Evolutionary conservation across 2,797 vertebrate species (phyloP), one percentile per base, ranked within the genome.

Genomic region (Pseudochirops corinnae): DNA sequence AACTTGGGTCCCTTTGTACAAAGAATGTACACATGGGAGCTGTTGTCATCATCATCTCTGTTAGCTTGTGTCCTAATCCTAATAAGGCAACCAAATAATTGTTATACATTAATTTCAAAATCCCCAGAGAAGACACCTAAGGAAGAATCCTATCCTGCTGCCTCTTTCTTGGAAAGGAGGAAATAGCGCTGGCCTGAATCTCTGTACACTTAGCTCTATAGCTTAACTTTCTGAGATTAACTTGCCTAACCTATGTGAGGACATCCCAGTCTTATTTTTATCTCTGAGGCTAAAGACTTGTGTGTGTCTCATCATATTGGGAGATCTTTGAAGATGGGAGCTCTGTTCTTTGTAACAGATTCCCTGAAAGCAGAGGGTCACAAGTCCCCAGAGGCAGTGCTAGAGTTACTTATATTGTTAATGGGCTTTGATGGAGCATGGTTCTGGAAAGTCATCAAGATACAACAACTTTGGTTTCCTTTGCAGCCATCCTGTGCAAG

Each of bases 401-500:
- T 24, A 5, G 29, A 55, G 14, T 31, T 74, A 57, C 33, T 52
- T 0, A 18, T 5, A 14, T 33, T 28, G 13, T 46, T 0, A 0
- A 21, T 56, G 90, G 52, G 7, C 4, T 57, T 0, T 4, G 7
- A 21, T 1, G 0, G 74, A 56, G 14, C 56, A 62, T 94, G 31
- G 16, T 55, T 56, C 74, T 1, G 29, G 52, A 46, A 9, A 53
- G 14, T 4, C 0, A 0, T 5, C 12, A 92, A 93, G 28, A 13
- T 92, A 94, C 55, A 96, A 3, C 0, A 0, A 13, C 4, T 87
- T 97, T 93, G 98, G n/a, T 57, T 97, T 96, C 91, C 58, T 52
- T 7, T 90, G 50, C 97, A 99, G 99, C 99, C 12, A 99, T 99
- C 96, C 95, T 99, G 90, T 99, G 99, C 92, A 98, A 99, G 39